phyloP scores from a whole-genome alignment of 2,888 invertebrate species.

The Apodemia mormo region DNA sequence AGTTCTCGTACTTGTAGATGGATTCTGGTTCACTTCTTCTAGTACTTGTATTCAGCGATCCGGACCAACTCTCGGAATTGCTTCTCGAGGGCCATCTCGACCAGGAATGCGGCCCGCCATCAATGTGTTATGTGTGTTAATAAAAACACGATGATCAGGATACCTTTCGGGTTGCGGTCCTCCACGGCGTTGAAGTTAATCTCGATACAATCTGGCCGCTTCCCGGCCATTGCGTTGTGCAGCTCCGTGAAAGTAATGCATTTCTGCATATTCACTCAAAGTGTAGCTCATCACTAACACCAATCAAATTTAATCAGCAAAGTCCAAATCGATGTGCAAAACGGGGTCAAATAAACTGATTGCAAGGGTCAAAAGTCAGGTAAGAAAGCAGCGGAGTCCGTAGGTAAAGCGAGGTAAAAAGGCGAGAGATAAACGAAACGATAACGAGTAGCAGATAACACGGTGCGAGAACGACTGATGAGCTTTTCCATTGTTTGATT shows the following conservation, averaged over 20 bases:
- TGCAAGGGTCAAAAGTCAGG: neutral
- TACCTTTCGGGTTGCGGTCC: slow-evolving; percentile 25
- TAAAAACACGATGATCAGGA: slow-evolving; percentile 30
- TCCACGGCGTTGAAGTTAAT: slow-evolving; percentile 25
- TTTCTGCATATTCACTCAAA: slow-evolving; percentile 32
- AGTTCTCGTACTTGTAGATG: no score
- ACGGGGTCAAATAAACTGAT: neutral
- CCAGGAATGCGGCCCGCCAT: slow-evolving; percentile 25
- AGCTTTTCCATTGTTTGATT: no score
- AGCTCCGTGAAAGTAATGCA: slow-evolving; percentile 33
- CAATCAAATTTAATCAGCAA: neutral
- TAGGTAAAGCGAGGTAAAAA: neutral
- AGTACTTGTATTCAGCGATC: no score
- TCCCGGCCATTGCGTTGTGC: slow-evolving; percentile 29
- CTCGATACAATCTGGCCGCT: slow-evolving; percentile 29
- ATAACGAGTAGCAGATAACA: neutral
- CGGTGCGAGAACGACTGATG: slow-evolving; percentile 8
- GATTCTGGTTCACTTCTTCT: no score
- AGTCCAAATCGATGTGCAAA: slow-evolving; percentile 7
- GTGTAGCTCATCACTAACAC: slow-evolving; percentile 25
- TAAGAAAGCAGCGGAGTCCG: slow-evolving; percentile 4
- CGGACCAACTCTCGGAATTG: neutral
- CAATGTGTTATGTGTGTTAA: slow-evolving; percentile 14
- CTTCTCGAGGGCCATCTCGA: neutral
- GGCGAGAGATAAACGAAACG: no score